These are phyloP conservation scores for Cyphomyrus discorhynchus DNA, from an alignment of 2,113 vertebrate genomes.

Conservation along the genomic window DNA sequence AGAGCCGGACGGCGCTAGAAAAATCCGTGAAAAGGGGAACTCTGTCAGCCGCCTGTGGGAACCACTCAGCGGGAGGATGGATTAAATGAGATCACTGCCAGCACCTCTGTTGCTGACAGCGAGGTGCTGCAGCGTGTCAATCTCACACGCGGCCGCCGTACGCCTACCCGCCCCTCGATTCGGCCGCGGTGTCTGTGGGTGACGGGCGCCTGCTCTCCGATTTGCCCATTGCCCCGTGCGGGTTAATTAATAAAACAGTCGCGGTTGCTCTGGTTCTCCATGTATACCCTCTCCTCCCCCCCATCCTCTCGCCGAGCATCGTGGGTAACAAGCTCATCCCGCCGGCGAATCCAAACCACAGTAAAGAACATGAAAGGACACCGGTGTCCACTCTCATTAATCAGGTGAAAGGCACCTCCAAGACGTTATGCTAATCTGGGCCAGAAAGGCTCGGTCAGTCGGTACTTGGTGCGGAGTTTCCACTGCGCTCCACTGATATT, in stretches of 20 bases:
- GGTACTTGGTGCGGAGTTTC: constrained; percentile 43
- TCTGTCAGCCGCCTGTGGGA: background rate
- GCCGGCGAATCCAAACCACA: constrained; percentile 28
- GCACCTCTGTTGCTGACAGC: background rate
- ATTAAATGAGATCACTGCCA: background rate
- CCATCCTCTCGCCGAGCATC: background rate
- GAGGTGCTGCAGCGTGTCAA: background rate
- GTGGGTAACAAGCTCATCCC: background rate
- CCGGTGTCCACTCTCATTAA: constrained; percentile 41
- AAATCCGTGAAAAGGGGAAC: background rate
- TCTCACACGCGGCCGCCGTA: background rate
- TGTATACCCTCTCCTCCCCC: background rate
- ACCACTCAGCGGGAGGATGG: background rate
- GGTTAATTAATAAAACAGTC: background rate
- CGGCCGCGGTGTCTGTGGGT: background rate
- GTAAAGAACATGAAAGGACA: constrained; percentile 52
- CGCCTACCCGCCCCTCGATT: background rate
- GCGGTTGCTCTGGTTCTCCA: background rate
- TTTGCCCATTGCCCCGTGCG: background rate
- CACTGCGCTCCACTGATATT: constrained; percentile 35
- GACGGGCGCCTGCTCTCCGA: background rate
- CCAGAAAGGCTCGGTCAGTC: constrained; percentile 52
- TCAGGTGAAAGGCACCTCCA: constrained; percentile 56
- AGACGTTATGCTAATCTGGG: constrained; percentile 51
- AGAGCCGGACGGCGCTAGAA: background rate